Conservation (phyloP, 2,113 vertebrate genomes). For the Oreotrochilus melanogaster region DNA sequence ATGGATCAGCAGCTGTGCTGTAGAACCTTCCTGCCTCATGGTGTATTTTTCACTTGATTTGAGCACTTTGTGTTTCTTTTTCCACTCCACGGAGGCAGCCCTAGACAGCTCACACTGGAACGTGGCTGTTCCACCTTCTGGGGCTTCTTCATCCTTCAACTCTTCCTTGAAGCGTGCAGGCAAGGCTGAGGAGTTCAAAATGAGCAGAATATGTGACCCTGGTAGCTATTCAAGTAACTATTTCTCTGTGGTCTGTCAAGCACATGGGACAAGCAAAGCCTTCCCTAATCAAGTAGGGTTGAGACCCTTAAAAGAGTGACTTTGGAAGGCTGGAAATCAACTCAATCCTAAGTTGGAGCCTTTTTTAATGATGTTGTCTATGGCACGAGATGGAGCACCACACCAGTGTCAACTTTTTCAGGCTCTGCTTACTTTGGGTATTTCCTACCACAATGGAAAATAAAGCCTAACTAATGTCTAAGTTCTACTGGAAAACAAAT, state of each 20-base stretch:
- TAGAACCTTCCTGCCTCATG: slow-evolving; percentile 63
- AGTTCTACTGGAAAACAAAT: not conserved
- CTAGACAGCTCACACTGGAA: slow-evolving; percentile 84
- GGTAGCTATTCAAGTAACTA: not conserved
- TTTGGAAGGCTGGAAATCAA: not conserved
- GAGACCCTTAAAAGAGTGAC: not conserved
- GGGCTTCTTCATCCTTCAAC: slow-evolving; percentile 73
- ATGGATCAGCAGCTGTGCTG: slow-evolving; percentile 73
- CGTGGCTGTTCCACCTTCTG: slow-evolving; percentile 40
- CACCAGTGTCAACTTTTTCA: not conserved
- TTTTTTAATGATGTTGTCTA: not conserved
- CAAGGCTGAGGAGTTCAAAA: slow-evolving; percentile 60
- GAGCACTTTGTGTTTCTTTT: slow-evolving; percentile 75
- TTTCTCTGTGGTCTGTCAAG: not conserved
- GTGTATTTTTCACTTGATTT: slow-evolving; percentile 63
- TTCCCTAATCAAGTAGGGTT: not conserved
- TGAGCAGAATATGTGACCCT: not conserved
- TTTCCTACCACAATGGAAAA: not conserved
- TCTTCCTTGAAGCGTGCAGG: slow-evolving; percentile 75
- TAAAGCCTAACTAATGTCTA: not conserved
- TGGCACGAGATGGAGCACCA: not conserved
- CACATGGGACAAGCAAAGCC: not conserved
- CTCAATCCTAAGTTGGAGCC: not conserved
- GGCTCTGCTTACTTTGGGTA: not conserved
- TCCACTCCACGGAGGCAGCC: slow-evolving; percentile 72